Evolutionary conservation across 2,888 invertebrate species (phyloP).

Genomic region (Saturnia pavonia): DNA sequence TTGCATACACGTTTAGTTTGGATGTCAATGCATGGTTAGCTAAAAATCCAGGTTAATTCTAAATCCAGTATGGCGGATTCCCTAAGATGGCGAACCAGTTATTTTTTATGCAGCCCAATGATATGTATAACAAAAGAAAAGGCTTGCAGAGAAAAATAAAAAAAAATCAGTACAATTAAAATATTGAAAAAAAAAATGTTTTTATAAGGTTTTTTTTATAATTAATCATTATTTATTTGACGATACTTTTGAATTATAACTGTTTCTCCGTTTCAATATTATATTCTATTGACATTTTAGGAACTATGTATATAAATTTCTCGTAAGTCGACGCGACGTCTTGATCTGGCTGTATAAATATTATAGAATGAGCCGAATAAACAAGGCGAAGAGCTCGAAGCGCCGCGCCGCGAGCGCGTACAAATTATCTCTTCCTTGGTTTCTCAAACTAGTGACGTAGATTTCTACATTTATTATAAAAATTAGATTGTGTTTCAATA

Average conservation of each 20-base stretch:
- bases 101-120: too few species aligned
- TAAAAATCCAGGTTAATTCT: too few species aligned
- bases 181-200: too few species aligned
- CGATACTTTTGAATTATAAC: neutral
- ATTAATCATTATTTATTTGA: too few species aligned
- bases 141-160: too few species aligned
- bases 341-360: constrained; percentile 66
- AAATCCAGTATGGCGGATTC: too few species aligned
- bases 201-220: too few species aligned
- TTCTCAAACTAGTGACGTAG: constrained; percentile 49
- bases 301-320: constrained; percentile 42
- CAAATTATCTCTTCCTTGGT: constrained; percentile 61
- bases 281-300: constrained; percentile 44
- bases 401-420: constrained; percentile 50
- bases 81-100: too few species aligned
- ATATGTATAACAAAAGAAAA: too few species aligned
- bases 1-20: too few species aligned
- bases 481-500: constrained; percentile 28
- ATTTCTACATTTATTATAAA: constrained; percentile 45
- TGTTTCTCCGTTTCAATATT: neutral
- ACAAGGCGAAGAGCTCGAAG: constrained; percentile 43
- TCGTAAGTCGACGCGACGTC: constrained; percentile 53
- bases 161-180: too few species aligned
- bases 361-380: constrained; percentile 53
- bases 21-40: too few species aligned